These are phyloP conservation scores for Aegithalos caudatus DNA, from an alignment of 2,113 vertebrate species.

Conservation along the genomic window DNA sequence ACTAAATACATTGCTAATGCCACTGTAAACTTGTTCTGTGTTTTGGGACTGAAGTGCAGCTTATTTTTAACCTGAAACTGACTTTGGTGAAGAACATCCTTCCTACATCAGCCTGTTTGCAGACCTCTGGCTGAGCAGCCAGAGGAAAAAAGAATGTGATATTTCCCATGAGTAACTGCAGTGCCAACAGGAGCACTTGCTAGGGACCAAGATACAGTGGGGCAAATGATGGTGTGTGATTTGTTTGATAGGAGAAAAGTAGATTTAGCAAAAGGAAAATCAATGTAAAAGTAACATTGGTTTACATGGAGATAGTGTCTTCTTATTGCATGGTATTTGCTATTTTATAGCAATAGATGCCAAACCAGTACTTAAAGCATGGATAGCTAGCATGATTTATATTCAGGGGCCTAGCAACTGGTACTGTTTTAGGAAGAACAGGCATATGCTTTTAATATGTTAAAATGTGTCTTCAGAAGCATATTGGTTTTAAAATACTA, in stretches of 20 bases:
- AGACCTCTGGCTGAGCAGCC: background rate
- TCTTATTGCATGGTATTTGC: background rate
- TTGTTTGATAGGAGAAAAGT: background rate
- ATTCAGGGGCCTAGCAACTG: background rate
- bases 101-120: background rate
- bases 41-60: background rate
- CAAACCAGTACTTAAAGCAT: background rate
- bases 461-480: background rate
- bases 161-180: background rate
- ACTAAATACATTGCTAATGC: background rate
- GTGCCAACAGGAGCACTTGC: background rate
- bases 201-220: background rate
- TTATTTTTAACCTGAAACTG: background rate
- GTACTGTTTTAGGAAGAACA: background rate
- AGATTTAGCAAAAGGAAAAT: background rate
- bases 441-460: constrained; percentile 18
- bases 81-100: background rate
- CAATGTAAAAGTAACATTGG: background rate
- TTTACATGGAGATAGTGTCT: background rate
- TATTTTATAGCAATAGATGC: background rate
- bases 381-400: background rate
- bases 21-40: background rate
- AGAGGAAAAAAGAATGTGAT: background rate
- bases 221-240: background rate
- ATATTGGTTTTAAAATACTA: background rate